phyloP scores from a whole-genome alignment of 1,140 invertebrate genomes.

The Mycetomoellerius zeteki region DNA sequence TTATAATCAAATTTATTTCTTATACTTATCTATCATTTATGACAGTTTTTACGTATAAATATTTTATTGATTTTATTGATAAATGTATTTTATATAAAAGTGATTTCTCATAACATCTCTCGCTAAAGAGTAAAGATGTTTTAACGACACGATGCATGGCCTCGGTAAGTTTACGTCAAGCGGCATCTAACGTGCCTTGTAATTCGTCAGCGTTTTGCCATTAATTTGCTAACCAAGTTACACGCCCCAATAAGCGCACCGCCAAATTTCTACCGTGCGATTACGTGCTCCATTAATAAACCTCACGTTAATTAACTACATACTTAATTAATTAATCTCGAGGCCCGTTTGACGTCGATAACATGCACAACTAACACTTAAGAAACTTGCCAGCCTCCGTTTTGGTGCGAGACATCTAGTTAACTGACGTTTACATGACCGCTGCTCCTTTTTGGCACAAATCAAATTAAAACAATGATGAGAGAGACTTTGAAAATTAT shows the following conservation, averaged over 20 bases:
- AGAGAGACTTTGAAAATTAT: not conserved
- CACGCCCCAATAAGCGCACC: conserved; percentile 46
- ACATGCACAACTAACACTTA: conserved; percentile 47
- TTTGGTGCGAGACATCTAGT: not conserved
- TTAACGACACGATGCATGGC: conserved; percentile 19
- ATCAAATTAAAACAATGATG: not conserved
- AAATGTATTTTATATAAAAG: not conserved
- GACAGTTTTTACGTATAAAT: not conserved
- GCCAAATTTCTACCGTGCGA: conserved; percentile 43
- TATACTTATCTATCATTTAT: not conserved
- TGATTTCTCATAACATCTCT: not conserved
- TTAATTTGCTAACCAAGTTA: conserved; percentile 58
- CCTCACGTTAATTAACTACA: conserved; percentile 55
- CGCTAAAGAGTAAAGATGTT: not conserved
- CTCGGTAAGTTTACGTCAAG: conserved; percentile 19
- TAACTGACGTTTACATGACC: not conserved
- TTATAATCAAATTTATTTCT: not conserved
- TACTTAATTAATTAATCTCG: conserved; percentile 62
- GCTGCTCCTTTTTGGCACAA: not conserved
- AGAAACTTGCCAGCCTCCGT: conserved; percentile 43
- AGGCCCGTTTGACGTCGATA: conserved; percentile 54
- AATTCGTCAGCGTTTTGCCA: conserved; percentile 58
- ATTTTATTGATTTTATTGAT: not conserved
- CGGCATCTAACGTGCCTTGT: conserved; percentile 34
- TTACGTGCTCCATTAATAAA: conserved; percentile 59